Evolutionary conservation across 2,797 vertebrate genomes (phyloP), one percentile per base, ranked within the genome.

Genomic region (Masticophis lateralis): DNA sequence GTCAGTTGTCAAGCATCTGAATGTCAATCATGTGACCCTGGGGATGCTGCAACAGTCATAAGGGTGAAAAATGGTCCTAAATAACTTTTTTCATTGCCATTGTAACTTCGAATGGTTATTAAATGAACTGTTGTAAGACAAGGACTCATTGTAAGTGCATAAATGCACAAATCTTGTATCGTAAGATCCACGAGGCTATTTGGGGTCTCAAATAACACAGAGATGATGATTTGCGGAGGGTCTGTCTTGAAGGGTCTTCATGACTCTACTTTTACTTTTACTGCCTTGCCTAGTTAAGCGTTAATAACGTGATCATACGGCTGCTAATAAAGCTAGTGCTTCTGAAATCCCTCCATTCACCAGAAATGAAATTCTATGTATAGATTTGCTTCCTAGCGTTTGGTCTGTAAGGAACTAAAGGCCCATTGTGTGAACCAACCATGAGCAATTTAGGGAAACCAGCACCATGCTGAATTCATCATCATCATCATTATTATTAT

Each of bases 221-320:
- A 20, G 27, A 43, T 18, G 22, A 5, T 47, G n/a, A 14, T 74
- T 95, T 89, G 93, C 90, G 83, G 37, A 59, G 89, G 60, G 0
- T 5, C 5, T 25, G 63, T 51, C 74, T 94, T 90, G 51, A 91
- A 83, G 9, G 56, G 55, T 56, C 93, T 92, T 86, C 37, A 86
- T 91, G 88, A 89, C 57, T 91, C 57, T 90, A 14, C 94, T 94
- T 95, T 94, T 89, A 14, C 94, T 94, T 95, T 94, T 57, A 89
- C 8, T 37, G 43, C 27, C 61, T 37, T 11, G 55, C 90, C 91
- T 92, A 83, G 47, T 14, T 92, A 92, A 95, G 69, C 53, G 89
- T 87, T 86, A 94, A 93, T 92, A 94, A 95, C 90, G 63, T 51
- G 1, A 89, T 4, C 1, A 83, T 74, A 90, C 87, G 92, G 37